These are phyloP conservation scores for Hermaeophaga mercurialis DNA, from an alignment of 2,888 invertebrate species.

Conservation along the genomic window DNA sequence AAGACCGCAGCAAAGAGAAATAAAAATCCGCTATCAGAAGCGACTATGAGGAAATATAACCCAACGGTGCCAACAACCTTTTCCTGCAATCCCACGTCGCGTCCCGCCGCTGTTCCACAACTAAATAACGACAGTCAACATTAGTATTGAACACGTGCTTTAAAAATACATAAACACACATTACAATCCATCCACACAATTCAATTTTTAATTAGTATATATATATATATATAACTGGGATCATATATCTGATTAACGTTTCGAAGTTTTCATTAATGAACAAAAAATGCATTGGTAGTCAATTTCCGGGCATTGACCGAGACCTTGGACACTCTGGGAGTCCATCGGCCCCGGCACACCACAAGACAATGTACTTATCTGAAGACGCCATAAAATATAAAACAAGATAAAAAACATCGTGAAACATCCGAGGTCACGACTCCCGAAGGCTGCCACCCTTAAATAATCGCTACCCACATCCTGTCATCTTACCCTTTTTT, in stretches of 20 bases:
- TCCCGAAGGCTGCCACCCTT: not conserved
- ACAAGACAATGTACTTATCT: slow-evolving; percentile 40
- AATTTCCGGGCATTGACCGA: slow-evolving; percentile 47
- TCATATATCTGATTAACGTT: not conserved
- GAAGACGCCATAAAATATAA: slow-evolving; percentile 18
- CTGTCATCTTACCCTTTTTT: not conserved
- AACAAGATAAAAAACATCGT: slow-evolving; percentile 20
- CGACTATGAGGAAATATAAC: not conserved
- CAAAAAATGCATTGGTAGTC: slow-evolving; percentile 37
- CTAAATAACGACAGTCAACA: slow-evolving; percentile 15
- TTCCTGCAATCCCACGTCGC: not conserved
- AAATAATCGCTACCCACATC: not conserved
- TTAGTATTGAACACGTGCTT: slow-evolving; percentile 20
- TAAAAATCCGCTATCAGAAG: not conserved
- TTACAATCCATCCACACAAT: not conserved
- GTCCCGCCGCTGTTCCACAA: slow-evolving; percentile 13
- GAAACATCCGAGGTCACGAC: not conserved
- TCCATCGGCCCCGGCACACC: slow-evolving; percentile 43
- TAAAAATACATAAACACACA: slow-evolving; percentile 13
- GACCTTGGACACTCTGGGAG: slow-evolving; percentile 46
- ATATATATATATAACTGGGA: not conserved
- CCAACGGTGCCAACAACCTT: slow-evolving; percentile 20
- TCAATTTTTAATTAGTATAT: slow-evolving; percentile 2
- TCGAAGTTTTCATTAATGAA: not conserved
- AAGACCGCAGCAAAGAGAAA: not conserved